Evolutionary conservation across 23 tunicate species (phyloP).

Genomic region (Styela plicata): DNA sequence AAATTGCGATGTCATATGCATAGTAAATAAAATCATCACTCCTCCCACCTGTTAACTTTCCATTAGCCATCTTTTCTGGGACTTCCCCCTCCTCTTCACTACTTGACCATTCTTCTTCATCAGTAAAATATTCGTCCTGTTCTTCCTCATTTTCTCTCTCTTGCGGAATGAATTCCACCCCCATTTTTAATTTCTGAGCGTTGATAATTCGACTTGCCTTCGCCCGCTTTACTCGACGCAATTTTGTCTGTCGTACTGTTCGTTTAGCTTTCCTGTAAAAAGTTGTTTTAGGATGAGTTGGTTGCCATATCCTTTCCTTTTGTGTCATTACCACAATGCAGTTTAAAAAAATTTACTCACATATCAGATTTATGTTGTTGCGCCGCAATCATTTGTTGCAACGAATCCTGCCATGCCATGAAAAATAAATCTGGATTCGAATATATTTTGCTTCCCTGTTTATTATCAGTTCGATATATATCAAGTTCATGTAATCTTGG

Average conservation of each 20-base stretch:
- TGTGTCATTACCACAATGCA: too few species aligned
- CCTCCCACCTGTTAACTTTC: not conserved
- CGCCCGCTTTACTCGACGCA: slow-evolving; percentile 12
- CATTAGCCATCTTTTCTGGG: not conserved
- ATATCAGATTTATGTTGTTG: slow-evolving; percentile 21
- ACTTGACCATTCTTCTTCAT: slow-evolving; percentile 5
- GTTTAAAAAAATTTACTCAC: slow-evolving; percentile 11
- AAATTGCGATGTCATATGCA: too few species aligned
- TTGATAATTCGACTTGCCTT: slow-evolving; percentile 18
- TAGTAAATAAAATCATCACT: too few species aligned
- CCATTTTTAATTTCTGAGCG: slow-evolving; percentile 31
- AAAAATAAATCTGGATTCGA: slow-evolving; percentile 22
- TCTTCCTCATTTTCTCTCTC: not conserved
- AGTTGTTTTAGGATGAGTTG: too few species aligned
- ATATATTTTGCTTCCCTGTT: slow-evolving; percentile 10
- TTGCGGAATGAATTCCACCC: slow-evolving; percentile 11
- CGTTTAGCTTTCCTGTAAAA: slow-evolving; percentile 25
- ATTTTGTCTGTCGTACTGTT: slow-evolving; percentile 4
- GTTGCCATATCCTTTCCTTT: too few species aligned
- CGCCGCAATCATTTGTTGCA: slow-evolving; percentile 21
- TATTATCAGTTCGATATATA: slow-evolving; percentile 6
- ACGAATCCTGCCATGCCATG: slow-evolving; percentile 27
- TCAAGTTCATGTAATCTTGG: slow-evolving; percentile 18
- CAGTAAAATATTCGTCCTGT: slow-evolving; percentile 18
- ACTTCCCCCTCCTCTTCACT: slow-evolving; percentile 4